Base-by-base conservation (phyloP, 2,888 invertebrate species). In the Drosophila nr. fundita region DNA sequence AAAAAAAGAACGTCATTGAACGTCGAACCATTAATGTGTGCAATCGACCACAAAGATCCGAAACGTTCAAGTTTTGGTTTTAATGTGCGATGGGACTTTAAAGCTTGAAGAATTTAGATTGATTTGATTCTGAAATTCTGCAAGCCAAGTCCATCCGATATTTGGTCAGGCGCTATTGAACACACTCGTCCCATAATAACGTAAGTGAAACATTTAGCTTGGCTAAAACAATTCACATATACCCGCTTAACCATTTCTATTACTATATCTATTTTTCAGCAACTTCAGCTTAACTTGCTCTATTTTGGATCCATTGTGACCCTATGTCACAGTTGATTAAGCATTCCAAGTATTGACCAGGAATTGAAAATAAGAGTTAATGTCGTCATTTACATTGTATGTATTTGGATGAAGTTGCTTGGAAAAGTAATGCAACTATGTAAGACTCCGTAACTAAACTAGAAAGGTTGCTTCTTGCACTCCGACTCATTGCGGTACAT, bases 1-100 rank as follows among this genome's bases (percentile, higher is more conserved):
- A 36, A 27, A 40, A 29, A 54, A 45, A 55, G 29, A 10, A 68
- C 59, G 80, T 89, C 84, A 90, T 92, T 92, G 92, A 93, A 93
- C 92, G 92, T 93, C 92, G 92, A 93, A 93, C 92, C 92, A 93
- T 93, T 92, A 93, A 93, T 93, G 92, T 91, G 91, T 90, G 82
- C 92, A 92, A 92, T 92, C 92, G 73, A 77, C 60, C 60, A 59
- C 42, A 68, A 71, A 66, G 50, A 70, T 45, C 49, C 66, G 38
- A 53, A 80, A 61, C 62, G 48, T 45, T 59, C 18, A 34, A n/a
- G 58, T 34, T 75, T 69, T 65, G 57, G 64, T 52, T 48, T 57
- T 57, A 27, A 73, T 36, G 49, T 57, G 27, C 49, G 52, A 60
- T 60, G 27, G 68, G 67, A 74, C 83, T 83, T 78, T 50, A 27